These are phyloP conservation scores for Orbicella faveolata DNA, from an alignment of 64 coral and sea anemone species.

Conservation along the genomic window DNA sequence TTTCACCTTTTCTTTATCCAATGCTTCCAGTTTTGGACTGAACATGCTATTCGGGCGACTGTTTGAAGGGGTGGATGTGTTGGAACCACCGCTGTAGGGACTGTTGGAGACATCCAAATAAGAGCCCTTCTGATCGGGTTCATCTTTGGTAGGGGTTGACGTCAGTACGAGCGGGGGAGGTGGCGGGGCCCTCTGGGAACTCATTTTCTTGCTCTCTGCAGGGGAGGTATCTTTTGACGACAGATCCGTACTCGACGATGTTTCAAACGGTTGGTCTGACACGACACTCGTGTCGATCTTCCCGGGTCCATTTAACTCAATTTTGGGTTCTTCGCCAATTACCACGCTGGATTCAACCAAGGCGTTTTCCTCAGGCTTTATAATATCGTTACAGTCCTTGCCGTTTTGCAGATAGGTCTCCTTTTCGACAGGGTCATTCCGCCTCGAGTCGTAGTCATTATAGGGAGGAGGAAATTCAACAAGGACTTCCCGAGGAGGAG, in stretches of 20 bases:
- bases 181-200: conserved; percentile 1
- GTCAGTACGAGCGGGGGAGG: conserved; percentile 68
- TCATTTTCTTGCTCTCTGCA: neutral
- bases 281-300: conserved; percentile 1
- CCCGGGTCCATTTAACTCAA: conserved; percentile 17
- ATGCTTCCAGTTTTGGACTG: conserved; percentile 84
- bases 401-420: neutral
- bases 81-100: conserved; percentile 66
- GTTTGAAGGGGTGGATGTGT: conserved; percentile 59
- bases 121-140: conserved; percentile 8
- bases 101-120: conserved; percentile 52
- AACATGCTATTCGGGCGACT: conserved; percentile 80
- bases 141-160: conserved; percentile 67
- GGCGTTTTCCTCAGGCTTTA: neutral
- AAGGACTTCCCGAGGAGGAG: conserved; percentile 69
- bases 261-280: conserved; percentile 5
- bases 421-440: neutral
- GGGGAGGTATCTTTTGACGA: conserved; percentile 34
- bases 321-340: neutral
- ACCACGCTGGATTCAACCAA: neutral
- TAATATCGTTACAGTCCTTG: neutral
- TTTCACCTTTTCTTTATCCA: conserved; percentile 91
- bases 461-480: neutral
- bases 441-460: neutral
- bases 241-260: conserved; percentile 8